Base-by-base conservation (phyloP, 1,140 invertebrate species). In the Octopus bimaculoides region DNA sequence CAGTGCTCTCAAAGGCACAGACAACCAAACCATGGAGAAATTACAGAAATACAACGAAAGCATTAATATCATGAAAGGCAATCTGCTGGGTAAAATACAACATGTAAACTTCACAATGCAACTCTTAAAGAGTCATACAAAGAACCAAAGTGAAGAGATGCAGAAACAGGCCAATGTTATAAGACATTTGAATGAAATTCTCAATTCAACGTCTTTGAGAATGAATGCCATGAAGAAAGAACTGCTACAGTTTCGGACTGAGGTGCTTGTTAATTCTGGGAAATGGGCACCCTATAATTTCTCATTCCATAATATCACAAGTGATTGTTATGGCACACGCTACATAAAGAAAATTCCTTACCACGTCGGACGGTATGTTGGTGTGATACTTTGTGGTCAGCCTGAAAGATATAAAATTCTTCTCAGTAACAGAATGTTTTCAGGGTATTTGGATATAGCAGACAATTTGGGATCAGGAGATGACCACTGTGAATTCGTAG, bases 401-500 rank as follows among this genome's bases (percentile, higher is more conserved):
- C 52, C 79, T 17, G 80, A 79, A 9, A 83, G 83, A 52, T 89
- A 89, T 80, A 89, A 89, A 78, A 85, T 89, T 75, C 84, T 87
- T 78, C 82, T 89, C 4, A 83, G 84, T 75, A 80, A 86, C 54
- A 81, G 81, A 10, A 79, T 88, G 61, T 73, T 80, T 14, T 84
- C 82, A 14, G 83, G 78, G 20, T 89, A 88, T 81, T 75, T 85
- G 61, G 86, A 88, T 80, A 84, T 89, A 75, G 88, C 84, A 12
- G 88, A 89, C 76, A 82, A 74, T 14, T 77, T 61, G 5, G 85
- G 86, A 20, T 61, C 83, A 79, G 88, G 88, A 12, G 83, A 89
- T 52, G 88, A 89, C 55, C 88, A 89, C 77, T 89, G 88, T 83
- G 85, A 89, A 76, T 89, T 87, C 85, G 86, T 89, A 53, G 87